phyloP scores from a whole-genome alignment of 2,888 invertebrate species.

The Anticlea derivata region DNA sequence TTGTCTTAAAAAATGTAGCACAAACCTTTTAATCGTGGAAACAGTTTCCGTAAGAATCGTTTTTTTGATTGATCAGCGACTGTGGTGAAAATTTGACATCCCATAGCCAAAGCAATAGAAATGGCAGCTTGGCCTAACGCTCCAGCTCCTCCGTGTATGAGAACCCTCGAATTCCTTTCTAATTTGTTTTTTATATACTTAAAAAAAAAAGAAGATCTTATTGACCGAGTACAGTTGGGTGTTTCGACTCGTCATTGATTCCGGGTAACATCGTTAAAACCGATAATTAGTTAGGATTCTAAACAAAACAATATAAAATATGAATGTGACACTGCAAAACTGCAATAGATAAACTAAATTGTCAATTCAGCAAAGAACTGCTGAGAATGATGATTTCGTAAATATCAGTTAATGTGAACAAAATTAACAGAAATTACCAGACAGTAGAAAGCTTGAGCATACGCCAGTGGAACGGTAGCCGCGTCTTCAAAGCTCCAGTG shows the following conservation, averaged over 20 bases:
- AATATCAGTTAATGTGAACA: no score
- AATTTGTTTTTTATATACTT: slow-evolving; percentile 39
- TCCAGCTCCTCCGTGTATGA: slow-evolving; percentile 47
- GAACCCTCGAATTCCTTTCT: slow-evolving; percentile 29
- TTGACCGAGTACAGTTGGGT: no score
- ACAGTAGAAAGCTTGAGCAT: slow-evolving; percentile 78
- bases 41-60: slow-evolving; percentile 54
- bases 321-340: no score
- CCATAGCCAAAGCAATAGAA: slow-evolving; percentile 51
- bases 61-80: slow-evolving; percentile 61
- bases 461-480: slow-evolving; percentile 90
- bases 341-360: no score
- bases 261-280: no score
- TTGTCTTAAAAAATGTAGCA: no score
- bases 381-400: no score
- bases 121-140: slow-evolving; percentile 64
- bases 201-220: slow-evolving; percentile 42
- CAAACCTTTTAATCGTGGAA: slow-evolving; percentile 57
- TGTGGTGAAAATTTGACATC: slow-evolving; percentile 59
- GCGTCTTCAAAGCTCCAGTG: slow-evolving; percentile 88
- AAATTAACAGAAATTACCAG: slow-evolving; percentile 53
- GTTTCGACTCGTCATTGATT: no score
- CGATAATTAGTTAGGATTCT: no score
- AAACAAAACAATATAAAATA: no score
- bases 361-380: no score